Percentiles rank a stretch among this genome's conserved stretches.
Evolutionary conservation across 1,140 invertebrate genomes (phyloP).

Genomic region (Lepeophtheirus salmonis): DNA sequence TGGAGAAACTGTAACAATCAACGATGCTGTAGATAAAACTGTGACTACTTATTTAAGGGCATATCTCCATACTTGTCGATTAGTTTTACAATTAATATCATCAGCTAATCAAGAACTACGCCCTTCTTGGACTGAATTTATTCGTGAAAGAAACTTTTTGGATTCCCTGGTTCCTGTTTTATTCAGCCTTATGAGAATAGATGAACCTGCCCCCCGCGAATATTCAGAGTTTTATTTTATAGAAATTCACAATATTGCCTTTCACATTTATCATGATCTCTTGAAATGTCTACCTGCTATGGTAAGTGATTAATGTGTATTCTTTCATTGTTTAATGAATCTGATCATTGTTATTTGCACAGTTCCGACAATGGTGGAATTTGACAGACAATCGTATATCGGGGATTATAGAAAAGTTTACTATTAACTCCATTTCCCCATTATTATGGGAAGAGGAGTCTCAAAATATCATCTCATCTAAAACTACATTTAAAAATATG

Average conservation of each 20-base stretch:
- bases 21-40: conserved; percentile 35
- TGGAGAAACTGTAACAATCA: conserved; percentile 39
- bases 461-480: conserved; percentile 31
- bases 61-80: conserved; percentile 52
- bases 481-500: conserved; percentile 44
- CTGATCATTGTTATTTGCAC: too few species aligned
- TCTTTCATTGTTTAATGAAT: background rate
- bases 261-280: conserved; percentile 1
- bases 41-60: conserved; percentile 39
- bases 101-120: conserved; percentile 43
- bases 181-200: background rate
- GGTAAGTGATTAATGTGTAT: background rate
- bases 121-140: conserved; percentile 45
- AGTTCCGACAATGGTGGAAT: conserved; percentile 59
- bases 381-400: conserved; percentile 41
- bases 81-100: conserved; percentile 45
- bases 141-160: conserved; percentile 32
- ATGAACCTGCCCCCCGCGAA: background rate
- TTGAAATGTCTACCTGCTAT: conserved; percentile 1
- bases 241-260: conserved; percentile 4
- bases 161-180: conserved; percentile 7
- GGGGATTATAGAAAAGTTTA: conserved; percentile 51
- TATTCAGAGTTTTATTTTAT: background rate
- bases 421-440: conserved; percentile 48
- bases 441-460: conserved; percentile 49